Percentiles rank a stretch among this genome's conserved stretches.
Conservation (phyloP, 2,113 vertebrate genomes). For the Tor tambroides region DNA sequence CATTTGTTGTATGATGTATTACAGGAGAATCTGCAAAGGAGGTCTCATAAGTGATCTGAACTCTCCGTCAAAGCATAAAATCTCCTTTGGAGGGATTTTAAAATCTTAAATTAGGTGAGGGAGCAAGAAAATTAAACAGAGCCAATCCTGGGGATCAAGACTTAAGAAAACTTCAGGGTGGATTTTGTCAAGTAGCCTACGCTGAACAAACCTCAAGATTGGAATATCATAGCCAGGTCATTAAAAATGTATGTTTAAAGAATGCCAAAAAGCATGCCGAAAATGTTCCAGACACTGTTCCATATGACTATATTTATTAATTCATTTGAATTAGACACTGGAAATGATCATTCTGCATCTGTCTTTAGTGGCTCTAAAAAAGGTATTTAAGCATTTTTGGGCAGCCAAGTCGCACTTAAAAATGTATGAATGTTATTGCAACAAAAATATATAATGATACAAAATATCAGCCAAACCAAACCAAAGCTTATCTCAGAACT, state of each 20-base stretch:
- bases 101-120: conserved; percentile 16
- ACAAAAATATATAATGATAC: neutral
- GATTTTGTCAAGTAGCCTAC: conserved; percentile 28
- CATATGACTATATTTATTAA: neutral
- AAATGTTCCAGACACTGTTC: neutral
- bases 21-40: conserved; percentile 6
- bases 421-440: neutral
- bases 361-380: neutral
- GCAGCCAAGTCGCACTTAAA: neutral
- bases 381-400: neutral
- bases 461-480: neutral
- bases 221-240: conserved; percentile 5
- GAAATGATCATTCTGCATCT: neutral
- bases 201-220: conserved; percentile 19
- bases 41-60: conserved; percentile 19
- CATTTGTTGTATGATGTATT: neutral
- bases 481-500: neutral
- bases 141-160: conserved; percentile 44
- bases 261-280: neutral
- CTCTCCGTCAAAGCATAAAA: conserved; percentile 6
- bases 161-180: conserved; percentile 45
- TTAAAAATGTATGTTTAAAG: neutral
- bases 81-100: conserved; percentile 9
- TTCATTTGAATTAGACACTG: neutral
- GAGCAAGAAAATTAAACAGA: neutral